These are phyloP conservation scores for Poeciliopsis presidionis DNA, from an alignment of 2,797 vertebrate species.

Conservation along the genomic window DNA sequence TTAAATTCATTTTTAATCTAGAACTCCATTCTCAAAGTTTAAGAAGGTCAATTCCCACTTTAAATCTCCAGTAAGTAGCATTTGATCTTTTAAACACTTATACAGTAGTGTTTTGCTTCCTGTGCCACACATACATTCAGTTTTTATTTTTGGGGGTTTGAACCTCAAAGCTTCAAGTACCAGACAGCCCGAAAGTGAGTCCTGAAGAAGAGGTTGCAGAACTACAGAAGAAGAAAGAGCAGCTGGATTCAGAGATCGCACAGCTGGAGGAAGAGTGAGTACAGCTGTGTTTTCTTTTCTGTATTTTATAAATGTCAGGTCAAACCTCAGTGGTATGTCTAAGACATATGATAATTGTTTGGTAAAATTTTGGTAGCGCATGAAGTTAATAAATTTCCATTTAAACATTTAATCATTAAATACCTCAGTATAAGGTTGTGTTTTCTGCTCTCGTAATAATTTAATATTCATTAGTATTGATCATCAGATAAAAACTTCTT, in stretches of 20 bases:
- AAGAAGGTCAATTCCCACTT: constrained; percentile 68
- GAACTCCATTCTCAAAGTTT: constrained; percentile 67
- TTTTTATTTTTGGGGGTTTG: constrained; percentile 16
- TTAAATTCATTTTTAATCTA: constrained; percentile 14
- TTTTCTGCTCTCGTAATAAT: not conserved
- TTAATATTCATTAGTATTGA: not conserved
- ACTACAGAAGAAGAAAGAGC: constrained; percentile 77
- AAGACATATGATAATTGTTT: not conserved
- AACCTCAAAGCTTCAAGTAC: constrained; percentile 62
- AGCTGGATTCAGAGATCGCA: constrained; percentile 86
- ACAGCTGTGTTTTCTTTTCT: constrained; percentile 47
- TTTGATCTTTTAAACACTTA: not conserved
- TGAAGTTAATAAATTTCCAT: not conserved
- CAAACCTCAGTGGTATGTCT: constrained; percentile 1
- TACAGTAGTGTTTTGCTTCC: not conserved
- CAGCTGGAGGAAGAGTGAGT: constrained; percentile 87
- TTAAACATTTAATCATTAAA: not conserved
- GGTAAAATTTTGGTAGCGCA: not conserved
- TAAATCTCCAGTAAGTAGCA: constrained; percentile 73
- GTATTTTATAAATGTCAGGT: constrained; percentile 28
- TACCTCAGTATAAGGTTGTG: too few relatives aligned
- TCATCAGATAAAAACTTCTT: too few relatives aligned
- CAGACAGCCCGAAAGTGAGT: constrained; percentile 49
- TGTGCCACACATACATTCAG: not conserved
- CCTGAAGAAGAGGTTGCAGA: constrained; percentile 80